These are phyloP conservation scores for Drosophila equinoxialis DNA, from an alignment of 1,140 invertebrate species.

Conservation along the genomic window DNA sequence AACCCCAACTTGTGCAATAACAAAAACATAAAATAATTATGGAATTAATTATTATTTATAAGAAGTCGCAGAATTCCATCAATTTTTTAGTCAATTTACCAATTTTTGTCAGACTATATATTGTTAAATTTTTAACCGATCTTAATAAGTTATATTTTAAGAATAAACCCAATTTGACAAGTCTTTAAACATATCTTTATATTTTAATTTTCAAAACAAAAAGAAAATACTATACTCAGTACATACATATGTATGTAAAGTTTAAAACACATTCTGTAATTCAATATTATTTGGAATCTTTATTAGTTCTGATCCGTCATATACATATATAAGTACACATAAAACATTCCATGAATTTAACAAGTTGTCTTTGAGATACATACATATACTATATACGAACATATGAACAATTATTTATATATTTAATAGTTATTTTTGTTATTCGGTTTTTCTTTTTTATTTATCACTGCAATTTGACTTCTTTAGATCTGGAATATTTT, in stretches of 20 bases:
- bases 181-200: too few species aligned
- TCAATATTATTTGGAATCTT: conserved; percentile 30
- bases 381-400: not conserved
- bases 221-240: too few species aligned
- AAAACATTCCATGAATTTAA: conserved; percentile 10
- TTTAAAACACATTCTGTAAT: conserved; percentile 11
- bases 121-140: too few species aligned
- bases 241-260: not conserved
- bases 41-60: too few species aligned
- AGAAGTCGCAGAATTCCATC: too few species aligned
- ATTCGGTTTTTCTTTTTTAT: not conserved
- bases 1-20: too few species aligned
- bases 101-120: too few species aligned
- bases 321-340: conserved; percentile 17
- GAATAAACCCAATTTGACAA: too few species aligned
- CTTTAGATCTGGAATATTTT: not conserved
- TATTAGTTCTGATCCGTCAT: conserved; percentile 39
- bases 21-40: too few species aligned
- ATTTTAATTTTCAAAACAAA: too few species aligned
- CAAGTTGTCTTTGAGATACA: conserved; percentile 2
- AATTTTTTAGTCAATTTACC: too few species aligned
- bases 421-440: not conserved
- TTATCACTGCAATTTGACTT: conserved; percentile 5
- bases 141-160: too few species aligned
- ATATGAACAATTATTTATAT: not conserved